phyloP scores from a whole-genome alignment of 2,888 invertebrate genomes.

The Philereme vetulata region DNA sequence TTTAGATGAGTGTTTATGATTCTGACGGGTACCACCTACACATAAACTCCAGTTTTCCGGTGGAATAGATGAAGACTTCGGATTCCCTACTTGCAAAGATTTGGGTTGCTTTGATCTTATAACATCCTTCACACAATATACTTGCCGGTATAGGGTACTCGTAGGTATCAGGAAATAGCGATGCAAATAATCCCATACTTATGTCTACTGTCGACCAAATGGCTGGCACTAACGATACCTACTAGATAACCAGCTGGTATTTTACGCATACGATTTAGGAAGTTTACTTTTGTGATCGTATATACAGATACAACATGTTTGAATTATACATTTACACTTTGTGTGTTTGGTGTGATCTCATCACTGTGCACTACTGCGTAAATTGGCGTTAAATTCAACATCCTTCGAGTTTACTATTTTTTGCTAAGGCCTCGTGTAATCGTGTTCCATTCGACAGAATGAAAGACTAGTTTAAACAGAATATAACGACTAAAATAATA shows the following conservation, averaged over 20 bases:
- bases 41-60: no score
- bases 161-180: no score
- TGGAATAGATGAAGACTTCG: no score
- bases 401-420: slow-evolving; percentile 45
- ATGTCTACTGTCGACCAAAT: no score
- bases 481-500: no score
- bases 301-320: slow-evolving; percentile 42
- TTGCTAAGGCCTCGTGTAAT: slow-evolving; percentile 27
- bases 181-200: no score
- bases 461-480: no score
- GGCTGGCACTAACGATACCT: no score
- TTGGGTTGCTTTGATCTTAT: no score
- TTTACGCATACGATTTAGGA: slow-evolving; percentile 16
- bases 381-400: slow-evolving; percentile 64
- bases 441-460: background rate
- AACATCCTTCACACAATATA: no score
- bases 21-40: background rate
- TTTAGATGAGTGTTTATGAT: background rate
- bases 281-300: slow-evolving; percentile 22
- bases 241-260: background rate
- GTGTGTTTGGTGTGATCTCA: slow-evolving; percentile 57
- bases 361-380: slow-evolving; percentile 55
- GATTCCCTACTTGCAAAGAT: no score
- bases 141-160: no score
- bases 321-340: slow-evolving; percentile 45